Base-by-base conservation (phyloP, 2,888 invertebrate genomes). In the Liopterus haemorrhoidalis region DNA sequence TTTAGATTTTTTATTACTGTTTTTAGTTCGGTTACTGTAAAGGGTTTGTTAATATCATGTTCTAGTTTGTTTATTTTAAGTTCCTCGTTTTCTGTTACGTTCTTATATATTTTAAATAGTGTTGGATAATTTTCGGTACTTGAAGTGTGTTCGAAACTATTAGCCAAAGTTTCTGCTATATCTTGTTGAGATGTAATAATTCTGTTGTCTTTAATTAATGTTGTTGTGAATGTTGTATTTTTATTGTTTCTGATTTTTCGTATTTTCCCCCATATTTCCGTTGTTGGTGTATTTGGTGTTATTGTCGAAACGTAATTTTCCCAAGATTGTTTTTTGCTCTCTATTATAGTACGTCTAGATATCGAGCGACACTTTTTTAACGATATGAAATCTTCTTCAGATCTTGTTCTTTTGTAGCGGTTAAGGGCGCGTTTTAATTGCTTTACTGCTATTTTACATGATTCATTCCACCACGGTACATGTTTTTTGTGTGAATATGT, bases 181-280 rank as follows among this genome's bases (percentile, higher is more conserved):
- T 19, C 4, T 4, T 16, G 18, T 8, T 19, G 20, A 21, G 19
- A n/a, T 19, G 33, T 33, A 11, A 33, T 33, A 20, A 11, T 33
- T 33, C 2, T 12, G 19, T 33, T 33, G n/a, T 33, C 12, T 3
- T 33, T 12, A 20, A 33, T 33, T 5, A 19, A 6, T 5, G 19
- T 11, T 5, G 16, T 32, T 15, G 32, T 32, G 2, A 19, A 19
- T 6, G 8, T 8, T 2, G n/a, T 4, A n/a, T 19, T 11, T 3
- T 33, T 33, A 12, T 19, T 9, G 19, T 18, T 33, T 33, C 21
- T 33, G 2, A 33, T 33, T 33, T 19, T 33, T n/a, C 19, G 2
- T 5, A 33, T 33, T 33, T 33, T 33, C 2, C 21, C 21, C 19
- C 33, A 33, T 2, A 33, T 21, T n/a, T 33, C 33, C 6, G 19